phyloP scores from a whole-genome alignment of 37 sponge, comb jelly and placozoan species.

The Chondrosia reniformis region DNA sequence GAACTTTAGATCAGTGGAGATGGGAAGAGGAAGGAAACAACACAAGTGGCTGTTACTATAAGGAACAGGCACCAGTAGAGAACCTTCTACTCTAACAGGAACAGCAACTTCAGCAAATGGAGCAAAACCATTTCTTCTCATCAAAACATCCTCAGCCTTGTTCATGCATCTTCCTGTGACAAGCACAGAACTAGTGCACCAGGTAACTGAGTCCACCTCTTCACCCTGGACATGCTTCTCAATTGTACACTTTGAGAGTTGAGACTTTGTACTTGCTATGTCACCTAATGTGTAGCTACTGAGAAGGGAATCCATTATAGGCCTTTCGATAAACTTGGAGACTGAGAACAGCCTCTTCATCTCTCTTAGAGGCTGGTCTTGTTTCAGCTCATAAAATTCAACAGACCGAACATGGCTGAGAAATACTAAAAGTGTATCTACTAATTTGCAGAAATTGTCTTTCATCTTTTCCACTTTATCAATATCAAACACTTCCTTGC shows the following conservation, averaged over 20 bases:
- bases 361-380: not conserved
- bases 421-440: constrained; percentile 50
- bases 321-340: not conserved
- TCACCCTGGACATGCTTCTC: not conserved
- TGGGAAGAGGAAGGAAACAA: constrained; percentile 67
- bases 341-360: constrained; percentile 5
- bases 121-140: constrained; percentile 13
- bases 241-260: not conserved
- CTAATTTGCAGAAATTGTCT: constrained; percentile 10
- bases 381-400: constrained; percentile 34
- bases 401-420: constrained; percentile 43
- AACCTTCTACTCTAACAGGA: not conserved
- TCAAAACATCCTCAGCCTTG: not conserved
- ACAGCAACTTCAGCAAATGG: constrained; percentile 50
- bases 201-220: not conserved
- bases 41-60: constrained; percentile 27
- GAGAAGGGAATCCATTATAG: not conserved
- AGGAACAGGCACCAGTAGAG: not conserved
- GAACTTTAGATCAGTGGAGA: constrained; percentile 30
- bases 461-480: not conserved
- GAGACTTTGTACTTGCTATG: not conserved
- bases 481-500: constrained; percentile 5
- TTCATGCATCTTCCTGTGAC: not conserved
- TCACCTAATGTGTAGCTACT: not conserved
- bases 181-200: constrained; percentile 32